Percentiles rank a stretch among this genome's conserved stretches.
phyloP scores from a whole-genome alignment of 2,888 invertebrate species.

The Euzetes globulus region DNA sequence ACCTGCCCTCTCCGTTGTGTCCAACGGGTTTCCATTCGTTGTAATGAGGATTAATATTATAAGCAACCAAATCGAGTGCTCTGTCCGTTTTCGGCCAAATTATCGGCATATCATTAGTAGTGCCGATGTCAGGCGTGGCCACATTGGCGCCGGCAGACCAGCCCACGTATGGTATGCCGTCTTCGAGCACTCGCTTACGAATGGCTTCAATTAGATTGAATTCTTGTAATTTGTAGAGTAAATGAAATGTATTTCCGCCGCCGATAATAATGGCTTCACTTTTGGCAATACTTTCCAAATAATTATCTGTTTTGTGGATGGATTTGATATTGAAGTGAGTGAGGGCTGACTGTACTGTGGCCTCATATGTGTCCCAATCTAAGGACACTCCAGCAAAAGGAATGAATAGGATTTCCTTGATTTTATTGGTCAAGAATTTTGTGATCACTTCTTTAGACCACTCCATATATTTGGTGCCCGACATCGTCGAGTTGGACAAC shows the following conservation, averaged over 20 bases:
- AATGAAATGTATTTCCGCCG: constrained; percentile 71
- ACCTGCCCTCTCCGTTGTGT: constrained; percentile 30
- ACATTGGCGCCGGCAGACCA: constrained; percentile 77
- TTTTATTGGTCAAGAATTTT: constrained; percentile 48
- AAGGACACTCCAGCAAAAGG: constrained; percentile 60
- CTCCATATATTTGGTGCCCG: constrained; percentile 31
- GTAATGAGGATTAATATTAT: constrained; percentile 80
- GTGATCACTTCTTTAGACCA: constrained; percentile 30
- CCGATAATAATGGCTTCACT: constrained; percentile 66
- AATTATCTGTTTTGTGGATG: constrained; percentile 56
- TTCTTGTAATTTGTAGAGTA: constrained; percentile 64
- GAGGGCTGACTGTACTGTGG: constrained; percentile 56
- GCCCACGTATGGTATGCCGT: constrained; percentile 64
- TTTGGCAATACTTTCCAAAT: constrained; percentile 54
- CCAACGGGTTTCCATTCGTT: constrained; percentile 55
- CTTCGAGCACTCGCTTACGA: constrained; percentile 55
- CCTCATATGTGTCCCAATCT: constrained; percentile 60
- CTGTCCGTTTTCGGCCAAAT: constrained; percentile 65
- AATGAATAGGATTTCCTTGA: constrained; percentile 61
- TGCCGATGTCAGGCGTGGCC: constrained; percentile 67
- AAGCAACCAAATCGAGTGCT: constrained; percentile 64
- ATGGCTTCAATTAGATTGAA: constrained; percentile 59
- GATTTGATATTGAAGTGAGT: constrained; percentile 52
- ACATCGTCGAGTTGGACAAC: constrained; percentile 36
- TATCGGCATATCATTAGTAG: constrained; percentile 83